phyloP scores from a whole-genome alignment of 2,113 vertebrate species.

The Aix galericulata region DNA sequence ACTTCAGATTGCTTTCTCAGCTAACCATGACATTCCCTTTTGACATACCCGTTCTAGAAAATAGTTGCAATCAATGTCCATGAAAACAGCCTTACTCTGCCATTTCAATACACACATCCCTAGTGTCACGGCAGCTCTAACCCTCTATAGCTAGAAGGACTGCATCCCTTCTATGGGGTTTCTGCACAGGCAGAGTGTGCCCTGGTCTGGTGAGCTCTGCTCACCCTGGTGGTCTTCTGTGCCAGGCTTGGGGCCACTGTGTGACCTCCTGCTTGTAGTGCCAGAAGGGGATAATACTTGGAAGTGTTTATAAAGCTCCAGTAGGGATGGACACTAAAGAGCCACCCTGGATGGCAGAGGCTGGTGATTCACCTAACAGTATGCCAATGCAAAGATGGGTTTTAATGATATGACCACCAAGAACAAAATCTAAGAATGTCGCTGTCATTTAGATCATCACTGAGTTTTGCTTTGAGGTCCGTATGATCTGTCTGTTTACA shows the following conservation, averaged over 20 bases:
- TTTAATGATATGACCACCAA: background rate
- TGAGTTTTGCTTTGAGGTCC: background rate
- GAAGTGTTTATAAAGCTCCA: background rate
- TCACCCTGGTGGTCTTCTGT: background rate
- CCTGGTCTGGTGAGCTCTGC: background rate
- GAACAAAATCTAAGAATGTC: background rate
- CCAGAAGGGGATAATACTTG: rapidly evolving
- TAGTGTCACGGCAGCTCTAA: background rate
- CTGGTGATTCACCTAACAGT: background rate
- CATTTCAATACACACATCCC: background rate
- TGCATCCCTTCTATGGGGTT: rapidly evolving
- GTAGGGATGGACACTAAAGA: rapidly evolving
- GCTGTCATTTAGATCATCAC: background rate
- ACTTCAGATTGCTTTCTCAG: background rate
- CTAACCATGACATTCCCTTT: rapidly evolving
- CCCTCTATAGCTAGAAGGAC: background rate
- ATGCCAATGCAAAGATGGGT: background rate
- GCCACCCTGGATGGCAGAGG: background rate
- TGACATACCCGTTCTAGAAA: background rate
- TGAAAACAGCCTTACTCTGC: background rate
- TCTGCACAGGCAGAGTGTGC: background rate
- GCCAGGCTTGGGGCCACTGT: rapidly evolving
- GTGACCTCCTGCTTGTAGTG: background rate
- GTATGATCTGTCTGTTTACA: background rate
- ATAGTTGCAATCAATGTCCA: rapidly evolving